A percentile compares a stretch with the other conserved stretches of the same genome.
Conservation (phyloP, 2,797 vertebrate genomes). For the Premnoplex brunnescens region DNA sequence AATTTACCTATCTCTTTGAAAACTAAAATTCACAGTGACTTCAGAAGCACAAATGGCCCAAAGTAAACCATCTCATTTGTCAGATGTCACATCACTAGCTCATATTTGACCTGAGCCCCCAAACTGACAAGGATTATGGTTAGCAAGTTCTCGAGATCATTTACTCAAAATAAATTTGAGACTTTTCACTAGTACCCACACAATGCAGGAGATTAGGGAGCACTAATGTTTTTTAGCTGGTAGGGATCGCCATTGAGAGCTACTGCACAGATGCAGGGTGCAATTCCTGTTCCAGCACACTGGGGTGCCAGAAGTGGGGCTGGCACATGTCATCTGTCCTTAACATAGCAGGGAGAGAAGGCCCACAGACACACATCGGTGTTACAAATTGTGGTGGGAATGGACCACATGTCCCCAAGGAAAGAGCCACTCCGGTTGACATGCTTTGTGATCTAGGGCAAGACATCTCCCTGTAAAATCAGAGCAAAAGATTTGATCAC, state of each 20-base stretch:
- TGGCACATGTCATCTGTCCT: accelerated
- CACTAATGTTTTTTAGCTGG: background rate
- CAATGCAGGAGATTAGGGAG: background rate
- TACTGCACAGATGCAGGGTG: background rate
- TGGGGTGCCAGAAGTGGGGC: background rate
- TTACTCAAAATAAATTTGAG: background rate
- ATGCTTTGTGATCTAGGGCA: background rate
- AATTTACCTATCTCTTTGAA: background rate
- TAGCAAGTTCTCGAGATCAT: background rate
- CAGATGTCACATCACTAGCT: background rate
- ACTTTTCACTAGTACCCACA: background rate
- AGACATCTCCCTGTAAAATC: background rate
- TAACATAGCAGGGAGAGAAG: background rate
- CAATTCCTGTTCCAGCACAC: accelerated
- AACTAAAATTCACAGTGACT: background rate
- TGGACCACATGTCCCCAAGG: background rate
- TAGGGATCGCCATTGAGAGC: accelerated
- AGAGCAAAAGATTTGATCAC: background rate
- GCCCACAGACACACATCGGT: background rate
- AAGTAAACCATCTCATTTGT: background rate
- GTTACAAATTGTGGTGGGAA: background rate
- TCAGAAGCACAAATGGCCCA: background rate
- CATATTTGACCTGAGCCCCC: background rate
- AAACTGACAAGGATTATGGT: background rate
- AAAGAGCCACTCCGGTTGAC: background rate